Conservation (phyloP, 2,113 vertebrate species). For the Lipotes vexillifer region DNA sequence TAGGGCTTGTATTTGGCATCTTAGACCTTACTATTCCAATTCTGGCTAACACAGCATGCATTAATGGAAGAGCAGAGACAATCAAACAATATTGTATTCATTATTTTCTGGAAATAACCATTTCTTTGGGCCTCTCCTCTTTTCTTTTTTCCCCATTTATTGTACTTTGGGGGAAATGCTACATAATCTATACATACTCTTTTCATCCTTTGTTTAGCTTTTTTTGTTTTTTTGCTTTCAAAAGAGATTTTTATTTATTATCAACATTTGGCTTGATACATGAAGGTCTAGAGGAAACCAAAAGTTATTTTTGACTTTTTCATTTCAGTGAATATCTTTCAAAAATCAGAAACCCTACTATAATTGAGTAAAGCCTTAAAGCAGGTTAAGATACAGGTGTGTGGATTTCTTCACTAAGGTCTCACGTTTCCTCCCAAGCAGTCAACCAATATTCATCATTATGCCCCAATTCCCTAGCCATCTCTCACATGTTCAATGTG, state of each 20-base stretch:
- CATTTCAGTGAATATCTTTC: background rate
- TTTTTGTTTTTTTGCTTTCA: background rate
- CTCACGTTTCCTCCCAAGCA: background rate
- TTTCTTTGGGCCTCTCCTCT: background rate
- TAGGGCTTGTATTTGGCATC: background rate
- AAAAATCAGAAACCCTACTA: background rate
- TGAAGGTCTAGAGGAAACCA: background rate
- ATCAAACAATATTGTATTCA: background rate
- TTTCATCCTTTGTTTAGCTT: background rate
- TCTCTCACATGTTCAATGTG: background rate
- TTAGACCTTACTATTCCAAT: background rate
- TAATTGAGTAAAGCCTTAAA: slow-evolving; percentile 11
- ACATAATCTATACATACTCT: background rate
- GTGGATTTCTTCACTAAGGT: background rate
- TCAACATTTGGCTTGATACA: background rate
- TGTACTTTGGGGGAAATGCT: background rate
- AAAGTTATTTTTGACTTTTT: slow-evolving; percentile 3
- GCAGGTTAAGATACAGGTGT: background rate
- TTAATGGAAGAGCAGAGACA: background rate
- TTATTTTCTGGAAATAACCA: background rate
- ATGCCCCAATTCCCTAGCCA: background rate
- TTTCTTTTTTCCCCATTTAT: fast-evolving
- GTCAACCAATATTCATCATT: background rate
- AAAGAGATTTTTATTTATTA: slow-evolving; percentile 11
- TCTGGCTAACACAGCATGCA: background rate